These are phyloP conservation scores for Tenualosa ilisha DNA, from an alignment of 2,797 vertebrate species.

Conservation along the genomic window DNA sequence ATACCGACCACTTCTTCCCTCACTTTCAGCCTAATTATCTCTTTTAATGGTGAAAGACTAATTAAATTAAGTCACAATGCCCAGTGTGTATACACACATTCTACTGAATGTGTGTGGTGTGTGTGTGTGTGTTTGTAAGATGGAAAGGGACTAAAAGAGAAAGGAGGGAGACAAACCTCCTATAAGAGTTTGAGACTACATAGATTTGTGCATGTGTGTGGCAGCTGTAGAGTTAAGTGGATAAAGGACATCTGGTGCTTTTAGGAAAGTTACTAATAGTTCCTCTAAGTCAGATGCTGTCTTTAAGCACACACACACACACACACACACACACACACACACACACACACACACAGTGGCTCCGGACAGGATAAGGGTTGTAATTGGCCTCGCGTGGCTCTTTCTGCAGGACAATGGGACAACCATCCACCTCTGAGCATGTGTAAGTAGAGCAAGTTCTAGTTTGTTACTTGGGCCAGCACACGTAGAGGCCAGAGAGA, in stretches of 20 bases:
- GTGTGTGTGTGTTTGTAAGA: neutral
- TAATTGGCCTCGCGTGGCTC: neutral
- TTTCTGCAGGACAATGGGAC: neutral
- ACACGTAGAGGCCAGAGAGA: neutral
- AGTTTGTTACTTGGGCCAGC: neutral
- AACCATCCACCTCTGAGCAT: neutral
- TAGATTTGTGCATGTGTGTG: neutral
- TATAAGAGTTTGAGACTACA: neutral
- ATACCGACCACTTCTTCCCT: neutral
- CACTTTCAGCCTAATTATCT: slow-evolving; percentile 8
- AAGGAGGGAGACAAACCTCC: neutral
- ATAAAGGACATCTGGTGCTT: neutral
- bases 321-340: slow-evolving; percentile 26
- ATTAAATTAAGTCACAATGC: slow-evolving; percentile 22
- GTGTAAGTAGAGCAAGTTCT: neutral
- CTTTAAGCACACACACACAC: neutral
- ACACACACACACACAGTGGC: slow-evolving; percentile 16
- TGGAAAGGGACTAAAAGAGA: neutral
- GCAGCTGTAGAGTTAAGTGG: neutral
- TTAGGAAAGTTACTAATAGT: slow-evolving; percentile 19
- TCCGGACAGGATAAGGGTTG: neutral
- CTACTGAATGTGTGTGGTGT: neutral
- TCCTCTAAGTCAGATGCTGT: neutral
- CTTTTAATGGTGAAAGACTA: slow-evolving; percentile 21
- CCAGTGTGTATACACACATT: neutral